Evolutionary conservation across 2,113 vertebrate species (phyloP).

Genomic region (Morone chrysops): DNA sequence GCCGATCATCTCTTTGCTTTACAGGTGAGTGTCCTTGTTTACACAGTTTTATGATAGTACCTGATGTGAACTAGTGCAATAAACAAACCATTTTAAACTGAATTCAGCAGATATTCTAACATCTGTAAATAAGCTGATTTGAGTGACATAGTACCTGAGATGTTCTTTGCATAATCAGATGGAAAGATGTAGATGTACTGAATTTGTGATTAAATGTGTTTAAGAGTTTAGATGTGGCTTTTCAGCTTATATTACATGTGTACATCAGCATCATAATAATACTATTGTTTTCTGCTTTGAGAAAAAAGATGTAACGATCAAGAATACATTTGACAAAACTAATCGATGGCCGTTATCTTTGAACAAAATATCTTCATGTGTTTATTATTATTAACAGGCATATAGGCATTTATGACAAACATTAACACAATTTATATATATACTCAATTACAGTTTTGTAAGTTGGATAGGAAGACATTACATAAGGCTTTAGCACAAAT

Average conservation of each 20-base stretch:
- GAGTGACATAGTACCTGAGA: neutral
- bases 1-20: conserved; percentile 29
- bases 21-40: conserved; percentile 72
- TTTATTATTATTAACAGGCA: neutral
- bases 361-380: neutral
- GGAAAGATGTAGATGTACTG: neutral
- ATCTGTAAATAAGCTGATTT: neutral
- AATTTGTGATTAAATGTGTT: neutral
- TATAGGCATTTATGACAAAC: neutral
- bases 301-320: neutral
- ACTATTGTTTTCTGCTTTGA: neutral
- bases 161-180: neutral
- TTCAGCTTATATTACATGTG: neutral
- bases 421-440: neutral
- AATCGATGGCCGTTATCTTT: neutral
- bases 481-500: neutral
- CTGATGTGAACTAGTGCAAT: neutral
- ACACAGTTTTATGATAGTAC: neutral
- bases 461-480: neutral
- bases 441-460: neutral
- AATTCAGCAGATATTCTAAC: neutral
- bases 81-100: neutral
- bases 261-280: neutral
- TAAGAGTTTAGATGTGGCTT: neutral
- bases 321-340: neutral